Evolutionary conservation across 2,113 vertebrate genomes (phyloP).

Genomic region (Rhynchomys soricoides): DNA sequence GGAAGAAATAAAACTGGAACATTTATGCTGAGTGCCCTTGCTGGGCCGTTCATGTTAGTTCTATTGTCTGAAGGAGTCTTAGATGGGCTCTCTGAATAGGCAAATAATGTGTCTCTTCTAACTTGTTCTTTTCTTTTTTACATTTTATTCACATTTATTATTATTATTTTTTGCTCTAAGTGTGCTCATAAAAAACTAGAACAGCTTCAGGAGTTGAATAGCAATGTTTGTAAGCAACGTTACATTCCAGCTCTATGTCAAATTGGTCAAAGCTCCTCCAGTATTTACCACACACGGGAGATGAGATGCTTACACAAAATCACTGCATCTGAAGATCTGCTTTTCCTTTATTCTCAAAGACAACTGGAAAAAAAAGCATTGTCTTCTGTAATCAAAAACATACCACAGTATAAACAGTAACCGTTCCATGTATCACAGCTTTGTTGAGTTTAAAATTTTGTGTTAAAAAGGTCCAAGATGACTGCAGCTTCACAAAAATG

Average conservation of each 20-base stretch:
- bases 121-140: no score
- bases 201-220: conserved; percentile 99
- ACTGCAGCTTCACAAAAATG: conserved; percentile 97
- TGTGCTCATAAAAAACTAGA: conserved; percentile 99
- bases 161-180: conserved; percentile 99
- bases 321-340: conserved; percentile 93
- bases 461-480: conserved; percentile 94
- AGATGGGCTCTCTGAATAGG: background rate
- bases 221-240: conserved; percentile 98
- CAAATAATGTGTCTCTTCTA: background rate
- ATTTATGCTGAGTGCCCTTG: background rate
- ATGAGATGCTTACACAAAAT: conserved; percentile 95
- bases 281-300: conserved; percentile 98
- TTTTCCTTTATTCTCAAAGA: conserved; percentile 93
- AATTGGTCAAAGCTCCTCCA: conserved; percentile 98
- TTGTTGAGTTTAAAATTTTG: conserved; percentile 95
- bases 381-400: conserved; percentile 95
- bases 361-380: conserved; percentile 93
- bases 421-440: conserved; percentile 99
- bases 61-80: background rate
- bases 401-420: conserved; percentile 99
- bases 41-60: no score
- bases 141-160: conserved; percentile 99
- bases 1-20: background rate
- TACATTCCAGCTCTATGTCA: conserved; percentile 98